Percentiles rank a stretch among this genome's conserved stretches.
Evolutionary conservation across 2,113 vertebrate species (phyloP).

Genomic region (Lepus timidus): DNA sequence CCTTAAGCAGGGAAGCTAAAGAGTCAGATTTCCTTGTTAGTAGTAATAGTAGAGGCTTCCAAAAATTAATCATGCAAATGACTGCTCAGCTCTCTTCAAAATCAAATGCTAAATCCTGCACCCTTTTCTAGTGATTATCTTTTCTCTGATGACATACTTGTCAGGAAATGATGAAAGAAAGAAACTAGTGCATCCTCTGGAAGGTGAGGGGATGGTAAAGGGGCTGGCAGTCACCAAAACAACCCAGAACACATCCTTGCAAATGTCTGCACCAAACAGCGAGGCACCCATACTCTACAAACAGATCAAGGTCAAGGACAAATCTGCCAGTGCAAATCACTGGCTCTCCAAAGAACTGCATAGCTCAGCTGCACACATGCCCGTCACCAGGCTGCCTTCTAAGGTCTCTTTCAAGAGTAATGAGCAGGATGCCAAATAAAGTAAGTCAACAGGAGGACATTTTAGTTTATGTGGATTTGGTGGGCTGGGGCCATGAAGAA

Average conservation of each 20-base stretch:
- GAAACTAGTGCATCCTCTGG: background rate
- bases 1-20: slow-evolving; percentile 12
- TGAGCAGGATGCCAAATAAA: slow-evolving; percentile 52
- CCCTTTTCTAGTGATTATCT: background rate
- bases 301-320: slow-evolving; percentile 52
- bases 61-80: slow-evolving; percentile 41
- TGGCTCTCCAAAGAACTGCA: background rate
- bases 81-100: slow-evolving; percentile 36
- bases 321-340: slow-evolving; percentile 47
- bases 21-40: background rate
- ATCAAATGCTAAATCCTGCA: slow-evolving; percentile 7
- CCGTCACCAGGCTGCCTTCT: background rate
- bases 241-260: slow-evolving; percentile 15
- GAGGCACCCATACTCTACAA: background rate
- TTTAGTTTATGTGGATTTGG: slow-evolving; percentile 7
- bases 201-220: slow-evolving; percentile 13
- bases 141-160: slow-evolving; percentile 41
- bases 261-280: slow-evolving; percentile 42
- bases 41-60: background rate
- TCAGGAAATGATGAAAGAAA: slow-evolving; percentile 18
- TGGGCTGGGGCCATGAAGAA: background rate
- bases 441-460: background rate
- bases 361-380: background rate
- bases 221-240: background rate
- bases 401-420: slow-evolving; percentile 24